A percentile compares a stretch with the other conserved stretches of the same genome.
Evolutionary conservation across 2,797 vertebrate species (phyloP).

Genomic region (Sebastes oblongus): DNA sequence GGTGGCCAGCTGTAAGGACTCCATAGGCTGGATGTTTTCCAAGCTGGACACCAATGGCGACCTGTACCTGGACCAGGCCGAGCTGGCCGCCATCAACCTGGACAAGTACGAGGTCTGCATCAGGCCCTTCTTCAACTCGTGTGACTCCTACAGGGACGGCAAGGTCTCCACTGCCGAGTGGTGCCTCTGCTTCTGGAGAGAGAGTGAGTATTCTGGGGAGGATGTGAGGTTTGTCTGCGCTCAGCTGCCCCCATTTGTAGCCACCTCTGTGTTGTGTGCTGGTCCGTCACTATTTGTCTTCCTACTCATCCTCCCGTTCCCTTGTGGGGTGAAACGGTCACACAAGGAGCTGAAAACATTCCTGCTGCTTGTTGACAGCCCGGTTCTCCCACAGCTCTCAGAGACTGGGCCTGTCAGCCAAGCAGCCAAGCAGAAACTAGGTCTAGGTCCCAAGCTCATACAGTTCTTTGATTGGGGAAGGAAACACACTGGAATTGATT

Average conservation of each 20-base stretch:
- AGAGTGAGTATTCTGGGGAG: slow-evolving; percentile 86
- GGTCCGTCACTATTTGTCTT: slow-evolving; percentile 63
- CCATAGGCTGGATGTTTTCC: slow-evolving; percentile 99
- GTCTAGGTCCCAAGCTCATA: not conserved
- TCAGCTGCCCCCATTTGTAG: slow-evolving; percentile 15
- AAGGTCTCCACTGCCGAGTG: slow-evolving; percentile 94
- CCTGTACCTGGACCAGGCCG: slow-evolving; percentile 91
- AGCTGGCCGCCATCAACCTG: slow-evolving; percentile 95
- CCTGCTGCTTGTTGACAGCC: slow-evolving; percentile 68
- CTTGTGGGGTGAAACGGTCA: slow-evolving; percentile 49
- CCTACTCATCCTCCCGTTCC: slow-evolving; percentile 35
- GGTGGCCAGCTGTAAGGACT: slow-evolving; percentile 96
- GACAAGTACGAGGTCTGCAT: slow-evolving; percentile 99
- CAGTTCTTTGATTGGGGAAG: not conserved
- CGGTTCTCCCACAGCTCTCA: slow-evolving; percentile 53
- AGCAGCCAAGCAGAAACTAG: slow-evolving; percentile 58
- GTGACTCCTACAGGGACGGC: slow-evolving; percentile 93
- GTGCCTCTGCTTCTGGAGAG: slow-evolving; percentile 99
- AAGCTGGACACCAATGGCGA: slow-evolving; percentile 94
- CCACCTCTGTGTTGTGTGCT: slow-evolving; percentile 22
- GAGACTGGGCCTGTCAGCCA: slow-evolving; percentile 43
- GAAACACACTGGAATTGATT: slow-evolving; percentile 7
- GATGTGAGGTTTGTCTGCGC: not conserved
- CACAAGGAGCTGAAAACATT: slow-evolving; percentile 61
- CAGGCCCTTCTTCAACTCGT: slow-evolving; percentile 98